Conservation (phyloP, 2,113 vertebrate genomes). For the Sylvia atricapilla region DNA sequence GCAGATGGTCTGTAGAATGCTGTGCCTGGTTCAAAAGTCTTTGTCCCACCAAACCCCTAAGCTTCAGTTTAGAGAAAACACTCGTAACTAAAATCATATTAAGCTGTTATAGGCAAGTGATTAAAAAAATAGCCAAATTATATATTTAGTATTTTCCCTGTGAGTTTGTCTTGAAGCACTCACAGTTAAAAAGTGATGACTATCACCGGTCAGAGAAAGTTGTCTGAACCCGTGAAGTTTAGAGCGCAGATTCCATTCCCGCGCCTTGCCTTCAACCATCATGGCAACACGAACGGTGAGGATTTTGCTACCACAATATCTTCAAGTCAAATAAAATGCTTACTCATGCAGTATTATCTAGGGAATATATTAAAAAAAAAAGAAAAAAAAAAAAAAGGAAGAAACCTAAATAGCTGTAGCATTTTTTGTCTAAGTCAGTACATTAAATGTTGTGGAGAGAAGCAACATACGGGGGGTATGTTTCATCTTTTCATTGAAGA, state of each 20-base stretch:
- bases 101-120: not conserved
- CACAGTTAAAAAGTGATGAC: not conserved
- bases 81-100: not conserved
- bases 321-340: not conserved
- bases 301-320: not conserved
- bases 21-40: not conserved
- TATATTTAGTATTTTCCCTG: not conserved
- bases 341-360: not conserved
- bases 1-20: not conserved
- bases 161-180: not conserved
- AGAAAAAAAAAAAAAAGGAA: not conserved
- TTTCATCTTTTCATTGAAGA: conserved; percentile 5
- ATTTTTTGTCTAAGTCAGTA: too few relatives aligned
- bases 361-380: not conserved
- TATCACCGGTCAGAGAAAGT: not conserved
- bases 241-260: not conserved
- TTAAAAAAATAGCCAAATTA: not conserved
- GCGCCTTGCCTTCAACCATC: not conserved
- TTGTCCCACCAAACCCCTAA: not conserved
- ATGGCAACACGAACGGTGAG: not conserved
- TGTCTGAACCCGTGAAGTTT: not conserved
- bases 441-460: not conserved
- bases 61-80: not conserved
- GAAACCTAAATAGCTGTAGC: too few relatives aligned
- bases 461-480: not conserved